Conservation (phyloP, 2,797 vertebrate species). For the Coluber constrictor region DNA sequence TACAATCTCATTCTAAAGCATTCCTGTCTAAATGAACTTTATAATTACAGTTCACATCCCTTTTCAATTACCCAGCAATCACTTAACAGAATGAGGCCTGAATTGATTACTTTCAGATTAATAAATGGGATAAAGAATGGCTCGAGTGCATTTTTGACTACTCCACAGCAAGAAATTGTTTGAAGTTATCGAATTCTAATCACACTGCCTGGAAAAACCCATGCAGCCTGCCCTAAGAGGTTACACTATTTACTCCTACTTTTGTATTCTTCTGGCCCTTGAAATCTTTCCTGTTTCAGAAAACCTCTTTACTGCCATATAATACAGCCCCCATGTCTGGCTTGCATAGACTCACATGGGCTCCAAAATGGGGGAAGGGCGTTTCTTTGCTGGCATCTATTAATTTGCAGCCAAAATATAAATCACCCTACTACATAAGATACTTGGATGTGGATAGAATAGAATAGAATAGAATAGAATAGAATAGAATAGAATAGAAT, state of each 20-base stretch:
- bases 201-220: background rate
- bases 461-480: too few relatives aligned
- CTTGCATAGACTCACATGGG: background rate
- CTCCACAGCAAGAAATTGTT: background rate
- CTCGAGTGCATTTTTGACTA: background rate
- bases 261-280: background rate
- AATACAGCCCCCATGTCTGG: background rate
- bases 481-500: too few relatives aligned
- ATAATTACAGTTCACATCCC: constrained; percentile 10
- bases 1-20: background rate
- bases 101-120: constrained; percentile 21
- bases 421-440: background rate
- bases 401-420: background rate
- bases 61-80: background rate
- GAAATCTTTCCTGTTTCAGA: background rate
- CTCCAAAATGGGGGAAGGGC: background rate
- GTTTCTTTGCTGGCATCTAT: background rate
- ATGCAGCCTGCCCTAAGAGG: background rate
- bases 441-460: background rate
- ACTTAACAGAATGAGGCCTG: background rate
- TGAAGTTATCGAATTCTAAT: background rate
- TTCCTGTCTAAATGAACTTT: background rate
- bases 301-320: background rate
- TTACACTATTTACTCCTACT: background rate
- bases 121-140: background rate